These are phyloP conservation scores for Geodia barretti DNA, from an alignment of 37 sponge, comb jelly and placozoan species.

Conservation along the genomic window DNA sequence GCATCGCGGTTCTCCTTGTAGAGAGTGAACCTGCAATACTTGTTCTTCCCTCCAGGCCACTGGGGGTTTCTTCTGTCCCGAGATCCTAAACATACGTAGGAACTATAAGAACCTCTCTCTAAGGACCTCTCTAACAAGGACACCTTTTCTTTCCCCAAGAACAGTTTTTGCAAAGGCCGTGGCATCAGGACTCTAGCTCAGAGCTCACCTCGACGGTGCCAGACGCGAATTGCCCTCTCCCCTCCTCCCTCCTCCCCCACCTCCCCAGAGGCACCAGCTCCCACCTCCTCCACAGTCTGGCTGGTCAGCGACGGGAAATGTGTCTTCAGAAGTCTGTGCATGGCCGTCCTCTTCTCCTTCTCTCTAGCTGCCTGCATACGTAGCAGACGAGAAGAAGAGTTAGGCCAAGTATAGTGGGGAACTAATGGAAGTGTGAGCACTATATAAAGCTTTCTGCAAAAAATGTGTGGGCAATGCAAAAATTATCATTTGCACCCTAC, in stretches of 20 bases:
- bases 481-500: too few species aligned
- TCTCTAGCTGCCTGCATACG: constrained; percentile 17
- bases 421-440: too few species aligned
- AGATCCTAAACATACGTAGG: neutral
- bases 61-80: neutral
- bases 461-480: too few species aligned
- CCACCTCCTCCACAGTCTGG: constrained; percentile 35
- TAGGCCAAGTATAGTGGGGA: too few species aligned
- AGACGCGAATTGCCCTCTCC: constrained; percentile 16
- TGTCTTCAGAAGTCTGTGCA: constrained; percentile 60
- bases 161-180: too few species aligned
- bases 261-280: too few species aligned
- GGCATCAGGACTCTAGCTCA: too few species aligned
- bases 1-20: constrained; percentile 95
- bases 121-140: neutral
- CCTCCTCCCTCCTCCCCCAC: constrained; percentile 41
- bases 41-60: constrained; percentile 69
- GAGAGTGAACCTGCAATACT: constrained; percentile 81
- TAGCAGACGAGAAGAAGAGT: too few species aligned
- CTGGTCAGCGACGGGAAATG: constrained; percentile 66
- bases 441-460: too few species aligned
- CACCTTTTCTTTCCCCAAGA: too few species aligned
- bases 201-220: too few species aligned
- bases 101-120: neutral
- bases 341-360: constrained; percentile 55